phyloP scores from a whole-genome alignment of 2,797 vertebrate species.

The Glossophaga mutica region DNA sequence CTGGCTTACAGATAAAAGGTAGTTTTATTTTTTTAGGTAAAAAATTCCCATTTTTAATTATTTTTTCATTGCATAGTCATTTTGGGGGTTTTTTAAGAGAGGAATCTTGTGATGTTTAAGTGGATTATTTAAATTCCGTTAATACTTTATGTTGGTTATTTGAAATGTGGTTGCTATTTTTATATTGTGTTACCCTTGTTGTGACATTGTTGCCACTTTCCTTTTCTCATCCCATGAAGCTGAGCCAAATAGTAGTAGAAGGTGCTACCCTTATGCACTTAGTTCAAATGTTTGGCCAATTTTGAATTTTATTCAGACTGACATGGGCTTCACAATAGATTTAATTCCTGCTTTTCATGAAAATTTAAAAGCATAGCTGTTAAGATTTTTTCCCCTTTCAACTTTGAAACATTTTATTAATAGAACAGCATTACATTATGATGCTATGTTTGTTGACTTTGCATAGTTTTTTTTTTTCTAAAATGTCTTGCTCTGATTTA shows the following conservation, averaged over 20 bases:
- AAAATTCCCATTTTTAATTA: not conserved
- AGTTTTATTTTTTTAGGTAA: not conserved
- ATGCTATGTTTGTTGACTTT: constrained; percentile 21
- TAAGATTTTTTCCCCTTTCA: not conserved
- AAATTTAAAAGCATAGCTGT: constrained; percentile 12
- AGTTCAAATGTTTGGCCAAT: constrained; percentile 34
- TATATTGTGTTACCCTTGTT: not conserved
- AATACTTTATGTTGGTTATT: not conserved
- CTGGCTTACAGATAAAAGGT: not conserved
- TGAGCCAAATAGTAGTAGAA: not conserved
- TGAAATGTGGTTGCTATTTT: not conserved
- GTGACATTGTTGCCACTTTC: not conserved
- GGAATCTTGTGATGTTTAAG: not conserved
- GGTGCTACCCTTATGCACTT: not conserved
- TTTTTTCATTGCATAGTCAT: not conserved
- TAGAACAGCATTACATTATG: not conserved
- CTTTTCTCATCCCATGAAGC: not conserved
- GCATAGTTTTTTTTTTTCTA: not conserved
- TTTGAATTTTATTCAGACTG: constrained; percentile 46
- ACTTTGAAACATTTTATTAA: not conserved
- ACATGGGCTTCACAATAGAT: constrained; percentile 13
- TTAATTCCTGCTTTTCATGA: constrained; percentile 38
- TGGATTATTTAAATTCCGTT: not conserved
- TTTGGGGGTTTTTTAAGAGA: not conserved
- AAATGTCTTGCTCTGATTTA: constrained; percentile 4